Evolutionary conservation across 2,113 vertebrate species (phyloP).

Genomic region (Cheilinus undulatus): DNA sequence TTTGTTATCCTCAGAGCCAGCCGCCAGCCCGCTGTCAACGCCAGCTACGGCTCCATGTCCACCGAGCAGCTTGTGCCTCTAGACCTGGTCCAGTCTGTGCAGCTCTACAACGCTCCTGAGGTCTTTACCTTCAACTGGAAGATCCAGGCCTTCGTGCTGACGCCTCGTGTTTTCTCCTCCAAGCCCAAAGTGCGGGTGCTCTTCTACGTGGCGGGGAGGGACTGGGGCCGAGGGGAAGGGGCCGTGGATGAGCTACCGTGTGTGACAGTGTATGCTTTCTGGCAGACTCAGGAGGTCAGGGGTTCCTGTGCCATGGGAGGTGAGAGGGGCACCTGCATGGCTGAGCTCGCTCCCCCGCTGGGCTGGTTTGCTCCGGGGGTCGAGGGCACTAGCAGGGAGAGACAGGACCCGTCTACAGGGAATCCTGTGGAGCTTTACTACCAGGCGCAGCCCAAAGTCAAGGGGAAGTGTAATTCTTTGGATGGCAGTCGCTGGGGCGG

Average conservation of each 20-base stretch:
- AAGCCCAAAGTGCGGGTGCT: slow-evolving; percentile 89
- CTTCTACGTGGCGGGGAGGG: slow-evolving; percentile 89
- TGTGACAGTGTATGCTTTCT: slow-evolving; percentile 89
- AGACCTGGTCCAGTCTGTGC: slow-evolving; percentile 85
- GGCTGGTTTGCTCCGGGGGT: slow-evolving; percentile 87
- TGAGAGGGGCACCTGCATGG: slow-evolving; percentile 88
- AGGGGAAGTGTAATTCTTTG: slow-evolving; percentile 79
- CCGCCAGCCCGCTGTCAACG: slow-evolving; percentile 85
- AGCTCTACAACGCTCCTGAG: slow-evolving; percentile 80
- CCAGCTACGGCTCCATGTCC: slow-evolving; percentile 87
- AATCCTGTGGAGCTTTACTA: slow-evolving; percentile 93
- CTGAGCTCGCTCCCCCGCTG: slow-evolving; percentile 82
- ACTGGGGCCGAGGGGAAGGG: slow-evolving; percentile 84
- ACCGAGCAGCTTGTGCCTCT: slow-evolving; percentile 82
- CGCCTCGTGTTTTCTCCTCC: slow-evolving; percentile 83
- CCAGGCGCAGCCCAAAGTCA: slow-evolving; percentile 80
- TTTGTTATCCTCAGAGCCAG: slow-evolving; percentile 88
- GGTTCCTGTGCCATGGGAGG: slow-evolving; percentile 86
- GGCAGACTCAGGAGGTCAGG: slow-evolving; percentile 90
- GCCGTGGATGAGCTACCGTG: slow-evolving; percentile 85
- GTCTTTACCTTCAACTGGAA: slow-evolving; percentile 88
- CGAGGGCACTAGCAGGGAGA: slow-evolving; percentile 85
- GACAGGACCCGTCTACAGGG: slow-evolving; percentile 78
- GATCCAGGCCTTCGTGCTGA: slow-evolving; percentile 87
- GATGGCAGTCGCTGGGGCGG: slow-evolving; percentile 50